Evolutionary conservation across 2,888 invertebrate species (phyloP), one percentile per base, ranked within the genome.

Genomic region (Hypomecis punctinalis): DNA sequence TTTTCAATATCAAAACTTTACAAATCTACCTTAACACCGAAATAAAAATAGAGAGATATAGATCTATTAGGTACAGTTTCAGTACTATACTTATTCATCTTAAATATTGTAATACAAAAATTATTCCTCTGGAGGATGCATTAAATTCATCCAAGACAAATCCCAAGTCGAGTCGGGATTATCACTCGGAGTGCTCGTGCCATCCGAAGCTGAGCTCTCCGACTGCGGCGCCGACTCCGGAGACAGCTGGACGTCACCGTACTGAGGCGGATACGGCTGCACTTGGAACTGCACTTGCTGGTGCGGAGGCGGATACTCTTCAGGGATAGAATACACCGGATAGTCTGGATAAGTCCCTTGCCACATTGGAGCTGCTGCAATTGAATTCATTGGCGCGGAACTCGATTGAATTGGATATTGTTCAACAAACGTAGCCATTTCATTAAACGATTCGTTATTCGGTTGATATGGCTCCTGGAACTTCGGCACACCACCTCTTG

Each of bases 161-260:
- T 89, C 88, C 81, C 84, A 87, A 58, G 72, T 84, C 39, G 75
- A 78, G 0, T 78, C 81, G 39, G 70, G 64, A 1, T 73, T 54
- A 3, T 75, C 72, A 58, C 66, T 73, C 7, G 76, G 70, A 11
- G 64, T 66, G 40, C 73, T 71, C 3, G 46, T 64, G 6, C 46
- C 47, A 0, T 53, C 56, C 0, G 71, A 62, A 0, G 69, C 51
- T 5, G 69, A 61, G 3, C 61, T 70, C 37, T 76, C 76, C 0
- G 70, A 43, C 47, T 72, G 74, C 0, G 62, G 58, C n/a, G 67
- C 53, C 0, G 66, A 57, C 36, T 74, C 69, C 7, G 75, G 68
- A 2, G 72, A 71, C 39, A 74, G 13, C 53, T 79, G 76, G 6
- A 71, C 64, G 37, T 69, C 75, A 39, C 55, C 63, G 52, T 79